Evolutionary conservation across 2,797 vertebrate genomes (phyloP), one percentile per base, ranked within the genome.

Genomic region (Enteromius anoplus): DNA sequence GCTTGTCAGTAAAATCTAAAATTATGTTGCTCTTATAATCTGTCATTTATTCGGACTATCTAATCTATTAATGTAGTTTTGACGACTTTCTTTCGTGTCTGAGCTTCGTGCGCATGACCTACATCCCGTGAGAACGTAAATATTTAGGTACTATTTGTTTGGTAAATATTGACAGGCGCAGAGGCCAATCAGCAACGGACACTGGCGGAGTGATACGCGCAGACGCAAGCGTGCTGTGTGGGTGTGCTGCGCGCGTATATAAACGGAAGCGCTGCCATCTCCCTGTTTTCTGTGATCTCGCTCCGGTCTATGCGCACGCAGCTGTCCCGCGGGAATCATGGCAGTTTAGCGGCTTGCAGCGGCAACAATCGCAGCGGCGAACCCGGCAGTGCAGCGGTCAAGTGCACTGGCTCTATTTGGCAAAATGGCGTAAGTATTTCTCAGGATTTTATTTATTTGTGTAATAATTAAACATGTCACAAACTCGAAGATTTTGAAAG

Each of bases 341-440:
- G 94, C 93, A 82, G 77, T 91, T 0, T 96, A 85, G 91, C 85
- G 92, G 93, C 90, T 86, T 79, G 93, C 91, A 85, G 91, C 92
- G 88, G 93, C 92, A 47, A 76, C 37, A 23, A 34, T 85, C 90
- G 94, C 94, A 93, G 90, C 92, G 94, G 95, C 94, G 92, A 91
- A 91, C 84, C 86, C 77, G 92, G 93, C 94, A 95, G 94, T 94
- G 93, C 95, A 93, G 79, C 86, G 93, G 93, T 92, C 37, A 87
- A 91, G 81, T 90, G 95, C 94, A 91, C 89, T 91, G 93, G 93
- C 91, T 91, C 81, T 94, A 92, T 93, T 88, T 88, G 91, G 93
- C 93, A 95, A 94, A 91, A 96, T 96, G 95, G 94, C 95, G 95
- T 96, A 95, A 95, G 95, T 95, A 88, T 19, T 76, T 17, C 3